Base-by-base conservation (phyloP, 2,113 vertebrate genomes). In the Plotosus lineatus region DNA sequence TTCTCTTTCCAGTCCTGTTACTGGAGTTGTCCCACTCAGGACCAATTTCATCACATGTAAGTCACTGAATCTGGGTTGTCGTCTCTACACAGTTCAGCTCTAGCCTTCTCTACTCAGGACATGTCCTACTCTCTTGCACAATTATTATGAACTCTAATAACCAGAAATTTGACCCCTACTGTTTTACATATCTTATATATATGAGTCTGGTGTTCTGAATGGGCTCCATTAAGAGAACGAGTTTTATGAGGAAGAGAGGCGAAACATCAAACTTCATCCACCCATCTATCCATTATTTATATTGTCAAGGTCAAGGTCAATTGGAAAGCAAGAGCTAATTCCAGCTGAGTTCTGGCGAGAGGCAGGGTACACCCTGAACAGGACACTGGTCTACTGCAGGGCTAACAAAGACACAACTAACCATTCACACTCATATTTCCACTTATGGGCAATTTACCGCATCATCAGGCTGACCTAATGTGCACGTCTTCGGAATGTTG, bases 11-110 rank as follows among this genome's bases (percentile, higher is more conserved):
- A 79, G 46, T 46, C 15, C 19, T 58, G 19, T 55, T 71, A 11
- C 40, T 44, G 15, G 17, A 36, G 33, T 61, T 80, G 42, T 48
- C 73, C 58, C 33, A 26, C 3, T 28, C 19, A 51, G 28, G 28
- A 28, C 82, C 53, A 21, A 84, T 63, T 84, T 33, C 17, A 71
- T 73, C 36, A 79, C 71, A 72, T 8, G 76, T 23, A 38, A n/a
- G 42, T 38, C 44, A 23, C 28, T 78, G 46, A 38, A 44, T 68
- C 65, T 6, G 48, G 53, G 7, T 28, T 53, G n/a, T n/a, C n/a
- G n/a, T n/a, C n/a, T 55, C 6, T 14, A 38, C 33, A 40, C 61
- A n/a, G 53, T 60, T 19, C 55, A 77, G 69, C 58, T 46, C 33
- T 36, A 72, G n/a, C 38, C 48, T 48, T 77, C 6, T 55, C 28